Evolutionary conservation across 2,888 invertebrate genomes (phyloP).

Genomic region (Dione vanillae): DNA sequence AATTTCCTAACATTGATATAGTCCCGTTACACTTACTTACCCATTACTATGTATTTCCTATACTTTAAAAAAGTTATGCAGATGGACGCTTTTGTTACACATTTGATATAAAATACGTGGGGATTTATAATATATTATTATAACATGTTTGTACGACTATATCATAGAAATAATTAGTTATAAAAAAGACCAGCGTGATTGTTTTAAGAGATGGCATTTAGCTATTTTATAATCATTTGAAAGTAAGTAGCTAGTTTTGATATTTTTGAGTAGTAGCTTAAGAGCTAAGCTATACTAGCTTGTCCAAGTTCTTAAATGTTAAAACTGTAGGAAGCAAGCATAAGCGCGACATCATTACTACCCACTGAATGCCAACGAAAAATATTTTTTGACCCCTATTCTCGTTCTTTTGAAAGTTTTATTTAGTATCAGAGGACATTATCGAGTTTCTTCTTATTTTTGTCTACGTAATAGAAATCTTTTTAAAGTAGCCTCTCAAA

Average conservation of each 20-base stretch:
- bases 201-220: too few species aligned
- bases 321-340: slow-evolving; percentile 73
- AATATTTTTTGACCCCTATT: slow-evolving; percentile 82
- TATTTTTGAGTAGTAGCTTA: neutral
- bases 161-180: too few species aligned
- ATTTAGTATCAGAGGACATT: slow-evolving; percentile 83
- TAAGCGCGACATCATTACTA: slow-evolving; percentile 74
- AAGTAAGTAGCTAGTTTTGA: neutral
- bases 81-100: neutral
- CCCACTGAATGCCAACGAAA: slow-evolving; percentile 73
- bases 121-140: neutral
- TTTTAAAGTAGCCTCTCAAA: slow-evolving; percentile 56
- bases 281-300: neutral
- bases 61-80: neutral
- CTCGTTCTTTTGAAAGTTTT: slow-evolving; percentile 77
- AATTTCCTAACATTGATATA: slow-evolving; percentile 32
- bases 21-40: neutral
- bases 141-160: neutral
- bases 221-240: too few species aligned
- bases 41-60: neutral
- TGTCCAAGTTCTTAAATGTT: slow-evolving; percentile 50
- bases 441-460: slow-evolving; percentile 71
- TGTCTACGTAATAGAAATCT: slow-evolving; percentile 61
- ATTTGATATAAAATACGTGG: neutral
- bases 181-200: too few species aligned